These are phyloP conservation scores for Nomia melanderi DNA, from an alignment of 1,140 invertebrate genomes.

Conservation along the genomic window DNA sequence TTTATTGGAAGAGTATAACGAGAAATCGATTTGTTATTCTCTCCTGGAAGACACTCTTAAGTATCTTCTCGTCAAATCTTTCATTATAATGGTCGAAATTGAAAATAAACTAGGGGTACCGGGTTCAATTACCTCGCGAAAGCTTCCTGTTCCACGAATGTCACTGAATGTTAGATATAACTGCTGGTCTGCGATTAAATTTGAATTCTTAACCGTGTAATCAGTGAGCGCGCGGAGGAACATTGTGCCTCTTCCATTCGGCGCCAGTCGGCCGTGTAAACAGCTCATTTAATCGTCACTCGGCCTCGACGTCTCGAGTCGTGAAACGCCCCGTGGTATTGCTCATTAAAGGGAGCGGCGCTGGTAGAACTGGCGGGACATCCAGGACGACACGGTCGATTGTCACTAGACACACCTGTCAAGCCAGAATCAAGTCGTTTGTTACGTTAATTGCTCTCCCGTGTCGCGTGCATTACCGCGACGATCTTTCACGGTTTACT, in stretches of 20 bases:
- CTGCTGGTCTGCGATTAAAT: background rate
- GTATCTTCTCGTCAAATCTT: too few species aligned
- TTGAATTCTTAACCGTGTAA: slow-evolving; percentile 16
- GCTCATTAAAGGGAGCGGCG: slow-evolving; percentile 29
- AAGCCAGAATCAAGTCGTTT: slow-evolving; percentile 59
- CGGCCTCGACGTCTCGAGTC: slow-evolving; percentile 1
- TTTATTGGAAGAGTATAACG: too few species aligned
- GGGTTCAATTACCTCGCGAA: too few species aligned
- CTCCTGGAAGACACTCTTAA: too few species aligned
- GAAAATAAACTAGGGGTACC: too few species aligned
- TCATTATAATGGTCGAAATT: too few species aligned
- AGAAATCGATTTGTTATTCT: too few species aligned
- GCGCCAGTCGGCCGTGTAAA: slow-evolving; percentile 1
- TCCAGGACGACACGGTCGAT: slow-evolving; percentile 28
- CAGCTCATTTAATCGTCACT: slow-evolving; percentile 32
- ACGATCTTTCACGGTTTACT: slow-evolving; percentile 49
- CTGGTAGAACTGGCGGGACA: slow-evolving; percentile 23
- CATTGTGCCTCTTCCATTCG: background rate
- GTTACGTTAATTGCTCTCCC: slow-evolving; percentile 63
- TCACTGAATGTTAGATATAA: background rate
- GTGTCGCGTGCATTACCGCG: slow-evolving; percentile 60
- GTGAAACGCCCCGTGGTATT: slow-evolving; percentile 23
- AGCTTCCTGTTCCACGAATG: too few species aligned
- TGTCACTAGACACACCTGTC: slow-evolving; percentile 37
- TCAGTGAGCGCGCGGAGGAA: background rate